Percentiles rank a stretch among this genome's conserved stretches.
Conservation (phyloP, 2,888 invertebrate genomes). For the Euzetes globulus region DNA sequence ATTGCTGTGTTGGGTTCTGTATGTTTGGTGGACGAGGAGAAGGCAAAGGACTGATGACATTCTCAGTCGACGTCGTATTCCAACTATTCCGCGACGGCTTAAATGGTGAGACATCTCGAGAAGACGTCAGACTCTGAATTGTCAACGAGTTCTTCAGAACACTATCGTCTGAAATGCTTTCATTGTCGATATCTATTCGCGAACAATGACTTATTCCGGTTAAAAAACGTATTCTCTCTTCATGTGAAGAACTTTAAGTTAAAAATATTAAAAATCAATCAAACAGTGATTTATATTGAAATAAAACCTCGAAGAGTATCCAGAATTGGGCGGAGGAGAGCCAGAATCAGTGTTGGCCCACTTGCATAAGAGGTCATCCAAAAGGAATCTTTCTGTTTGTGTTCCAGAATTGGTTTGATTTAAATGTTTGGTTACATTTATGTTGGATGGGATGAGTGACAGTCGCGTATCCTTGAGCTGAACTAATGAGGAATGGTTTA, state of each 20-base stretch:
- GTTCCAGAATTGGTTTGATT: constrained; percentile 33
- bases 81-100: constrained; percentile 35
- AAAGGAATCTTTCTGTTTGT: constrained; percentile 41
- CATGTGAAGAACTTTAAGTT: constrained; percentile 36
- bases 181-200: constrained; percentile 35
- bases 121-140: constrained; percentile 33
- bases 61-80: constrained; percentile 33
- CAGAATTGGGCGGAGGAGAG: constrained; percentile 39
- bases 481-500: neutral
- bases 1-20: constrained; percentile 33
- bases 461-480: neutral
- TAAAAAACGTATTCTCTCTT: constrained; percentile 39
- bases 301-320: constrained; percentile 36
- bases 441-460: neutral
- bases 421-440: neutral
- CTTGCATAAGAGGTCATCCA: constrained; percentile 39
- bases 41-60: constrained; percentile 37
- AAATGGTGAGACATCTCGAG: constrained; percentile 35
- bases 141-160: constrained; percentile 36
- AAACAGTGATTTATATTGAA: neutral
- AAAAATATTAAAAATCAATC: neutral
- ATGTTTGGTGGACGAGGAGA: constrained; percentile 37
- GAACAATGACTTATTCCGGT: constrained; percentile 35
- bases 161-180: constrained; percentile 38
- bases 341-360: constrained; percentile 34